phyloP scores from a whole-genome alignment of 2,888 invertebrate species.

The Lobophora halterata region DNA sequence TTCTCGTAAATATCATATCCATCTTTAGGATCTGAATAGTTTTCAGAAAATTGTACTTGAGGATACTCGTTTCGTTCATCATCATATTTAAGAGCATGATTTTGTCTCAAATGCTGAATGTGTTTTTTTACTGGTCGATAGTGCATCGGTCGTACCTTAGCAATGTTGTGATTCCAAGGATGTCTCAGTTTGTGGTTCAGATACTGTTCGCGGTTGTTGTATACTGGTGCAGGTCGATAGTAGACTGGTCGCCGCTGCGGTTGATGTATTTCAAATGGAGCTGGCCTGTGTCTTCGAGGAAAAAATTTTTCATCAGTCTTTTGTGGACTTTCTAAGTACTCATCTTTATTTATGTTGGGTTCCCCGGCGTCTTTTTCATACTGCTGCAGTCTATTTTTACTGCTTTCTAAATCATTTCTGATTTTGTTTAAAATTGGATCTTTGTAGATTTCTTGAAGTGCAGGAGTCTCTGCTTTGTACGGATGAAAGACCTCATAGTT shows the following conservation, averaged over 20 bases:
- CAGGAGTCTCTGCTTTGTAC: constrained; percentile 64
- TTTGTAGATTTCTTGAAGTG: constrained; percentile 57
- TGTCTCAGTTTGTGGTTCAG: constrained; percentile 65
- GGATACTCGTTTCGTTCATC: constrained; percentile 75
- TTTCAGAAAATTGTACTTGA: constrained; percentile 49
- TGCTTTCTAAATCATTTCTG: constrained; percentile 54
- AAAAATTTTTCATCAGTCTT: constrained; percentile 58
- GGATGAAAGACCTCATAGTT: constrained; percentile 71
- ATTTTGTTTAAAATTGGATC: constrained; percentile 63
- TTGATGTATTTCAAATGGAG: constrained; percentile 61
- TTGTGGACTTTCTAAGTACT: constrained; percentile 63
- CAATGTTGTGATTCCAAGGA: constrained; percentile 66
- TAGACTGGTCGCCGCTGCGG: constrained; percentile 65
- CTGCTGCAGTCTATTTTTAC: constrained; percentile 52
- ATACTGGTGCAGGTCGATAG: constrained; percentile 46
- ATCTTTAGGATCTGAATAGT: constrained; percentile 61
- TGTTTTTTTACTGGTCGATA: constrained; percentile 69
- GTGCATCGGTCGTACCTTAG: constrained; percentile 66
- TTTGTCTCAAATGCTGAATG: constrained; percentile 60
- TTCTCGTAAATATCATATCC: constrained; percentile 79
- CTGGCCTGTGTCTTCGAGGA: constrained; percentile 59
- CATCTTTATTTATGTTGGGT: constrained; percentile 52
- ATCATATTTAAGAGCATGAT: constrained; percentile 67
- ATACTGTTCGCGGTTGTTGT: constrained; percentile 47
- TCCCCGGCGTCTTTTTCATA: constrained; percentile 62